A percentile compares a stretch with the other conserved stretches of the same genome.
Evolutionary conservation across 2,113 vertebrate genomes (phyloP).

Genomic region (Nematolebias whitei): DNA sequence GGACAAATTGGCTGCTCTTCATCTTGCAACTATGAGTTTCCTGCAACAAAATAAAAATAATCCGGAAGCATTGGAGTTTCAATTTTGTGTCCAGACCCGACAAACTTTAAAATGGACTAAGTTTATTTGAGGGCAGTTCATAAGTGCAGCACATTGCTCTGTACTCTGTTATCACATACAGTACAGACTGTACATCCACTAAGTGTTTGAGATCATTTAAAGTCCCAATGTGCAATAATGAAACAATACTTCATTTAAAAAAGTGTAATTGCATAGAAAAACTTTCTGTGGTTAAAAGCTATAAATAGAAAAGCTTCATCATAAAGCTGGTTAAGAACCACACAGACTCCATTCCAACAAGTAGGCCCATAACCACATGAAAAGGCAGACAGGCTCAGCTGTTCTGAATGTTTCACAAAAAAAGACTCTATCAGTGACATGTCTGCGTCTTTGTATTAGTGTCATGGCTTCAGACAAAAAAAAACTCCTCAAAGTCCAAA

Average conservation of each 20-base stretch:
- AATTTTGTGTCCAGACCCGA: too few relatives aligned
- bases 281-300: slow-evolving; percentile 45
- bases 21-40: neutral
- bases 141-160: too few relatives aligned
- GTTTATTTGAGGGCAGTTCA: too few relatives aligned
- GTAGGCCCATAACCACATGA: slow-evolving; percentile 60
- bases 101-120: too few relatives aligned
- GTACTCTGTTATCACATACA: too few relatives aligned
- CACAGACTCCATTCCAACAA: slow-evolving; percentile 54
- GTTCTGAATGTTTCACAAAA: neutral
- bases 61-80: too few relatives aligned
- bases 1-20: neutral
- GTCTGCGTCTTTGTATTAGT: neutral
- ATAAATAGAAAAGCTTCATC: slow-evolving; percentile 49
- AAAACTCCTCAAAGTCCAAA: too few relatives aligned
- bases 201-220: too few relatives aligned
- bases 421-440: neutral
- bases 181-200: too few relatives aligned
- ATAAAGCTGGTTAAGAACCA: slow-evolving; percentile 56
- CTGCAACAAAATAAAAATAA: too few relatives aligned
- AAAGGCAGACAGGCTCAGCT: slow-evolving; percentile 15
- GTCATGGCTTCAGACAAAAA: too few relatives aligned
- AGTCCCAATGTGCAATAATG: neutral
- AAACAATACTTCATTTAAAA: neutral
- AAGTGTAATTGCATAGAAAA: neutral